A percentile compares a stretch with the other conserved stretches of the same genome.
phyloP scores from a whole-genome alignment of 37 sponge, comb jelly and placozoan genomes.

The Halisarca cf. caerulea region DNA sequence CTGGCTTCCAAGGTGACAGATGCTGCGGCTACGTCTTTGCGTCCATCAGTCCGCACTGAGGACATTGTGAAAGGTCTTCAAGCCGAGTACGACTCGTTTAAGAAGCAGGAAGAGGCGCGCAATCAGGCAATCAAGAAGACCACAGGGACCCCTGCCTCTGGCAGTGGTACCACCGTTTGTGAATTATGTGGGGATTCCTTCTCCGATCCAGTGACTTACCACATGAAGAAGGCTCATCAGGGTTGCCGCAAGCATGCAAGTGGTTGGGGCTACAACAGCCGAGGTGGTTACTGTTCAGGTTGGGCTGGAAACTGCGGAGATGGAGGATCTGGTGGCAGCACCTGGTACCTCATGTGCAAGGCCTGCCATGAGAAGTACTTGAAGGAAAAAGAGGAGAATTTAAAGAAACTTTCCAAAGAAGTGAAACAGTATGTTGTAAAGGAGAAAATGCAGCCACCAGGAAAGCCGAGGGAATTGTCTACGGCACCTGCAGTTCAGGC shows the following conservation, averaged over 20 bases:
- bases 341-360: conserved; percentile 98
- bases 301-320: conserved; percentile 99
- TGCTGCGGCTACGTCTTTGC: conserved; percentile 12
- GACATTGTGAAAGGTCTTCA: conserved; percentile 55
- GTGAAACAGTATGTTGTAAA: conserved; percentile 20
- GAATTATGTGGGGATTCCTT: conserved; percentile 90
- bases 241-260: conserved; percentile 91
- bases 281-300: conserved; percentile 89
- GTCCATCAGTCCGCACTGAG: conserved; percentile 51
- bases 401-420: conserved; percentile 39
- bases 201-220: conserved; percentile 94
- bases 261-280: conserved; percentile 98
- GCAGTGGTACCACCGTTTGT: conserved; percentile 70
- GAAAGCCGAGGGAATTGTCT: conserved; percentile 65
- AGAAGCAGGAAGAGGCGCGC: conserved; percentile 65
- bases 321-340: conserved; percentile 91
- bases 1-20: conserved; percentile 63
- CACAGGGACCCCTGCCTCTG: conserved; percentile 26
- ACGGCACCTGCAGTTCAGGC: conserved; percentile 54
- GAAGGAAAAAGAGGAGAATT: conserved; percentile 65
- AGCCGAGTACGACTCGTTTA: conserved; percentile 63
- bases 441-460: conserved; percentile 60
- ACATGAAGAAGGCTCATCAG: conserved; percentile 91
- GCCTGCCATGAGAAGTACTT: conserved; percentile 87
- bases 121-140: conserved; percentile 68